A percentile compares a stretch with the other conserved stretches of the same genome.
Evolutionary conservation across 2,797 vertebrate species (phyloP).

Genomic region (Enteromius unitaeniatus): DNA sequence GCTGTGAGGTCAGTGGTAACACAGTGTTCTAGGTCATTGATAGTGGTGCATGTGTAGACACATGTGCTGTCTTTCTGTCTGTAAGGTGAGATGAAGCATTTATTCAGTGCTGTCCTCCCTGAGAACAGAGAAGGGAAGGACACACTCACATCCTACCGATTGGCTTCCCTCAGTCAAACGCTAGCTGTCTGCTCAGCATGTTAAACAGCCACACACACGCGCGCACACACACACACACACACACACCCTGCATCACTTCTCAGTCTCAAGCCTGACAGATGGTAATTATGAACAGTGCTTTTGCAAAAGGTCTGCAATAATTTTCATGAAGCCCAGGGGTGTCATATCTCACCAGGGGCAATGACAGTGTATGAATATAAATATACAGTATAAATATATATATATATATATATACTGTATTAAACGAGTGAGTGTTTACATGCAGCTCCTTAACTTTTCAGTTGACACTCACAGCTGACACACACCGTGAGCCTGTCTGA

Average conservation of each 20-base stretch:
- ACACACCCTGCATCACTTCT: conserved; percentile 68
- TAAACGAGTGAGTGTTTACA: conserved; percentile 56
- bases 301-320: conserved; percentile 65
- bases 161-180: conserved; percentile 73
- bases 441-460: conserved; percentile 17
- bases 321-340: conserved; percentile 61
- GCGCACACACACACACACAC: conserved; percentile 30
- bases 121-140: conserved; percentile 55
- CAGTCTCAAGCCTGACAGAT: conserved; percentile 76
- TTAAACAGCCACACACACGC: conserved; percentile 64
- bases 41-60: background rate
- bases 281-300: conserved; percentile 77
- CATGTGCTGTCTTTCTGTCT: conserved; percentile 21
- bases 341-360: conserved; percentile 55
- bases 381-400: conserved; percentile 45
- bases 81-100: conserved; percentile 25
- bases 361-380: conserved; percentile 41
- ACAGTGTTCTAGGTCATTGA: background rate
- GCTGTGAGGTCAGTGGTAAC: background rate
- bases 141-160: conserved; percentile 52
- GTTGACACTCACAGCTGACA: conserved; percentile 13
- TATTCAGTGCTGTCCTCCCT: conserved; percentile 57
- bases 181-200: conserved; percentile 66
- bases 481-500: background rate
- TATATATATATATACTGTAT: background rate